These are phyloP conservation scores for Anneissia japonica DNA, from an alignment of 35 echinoderm and acorn worm species.

Conservation along the genomic window DNA sequence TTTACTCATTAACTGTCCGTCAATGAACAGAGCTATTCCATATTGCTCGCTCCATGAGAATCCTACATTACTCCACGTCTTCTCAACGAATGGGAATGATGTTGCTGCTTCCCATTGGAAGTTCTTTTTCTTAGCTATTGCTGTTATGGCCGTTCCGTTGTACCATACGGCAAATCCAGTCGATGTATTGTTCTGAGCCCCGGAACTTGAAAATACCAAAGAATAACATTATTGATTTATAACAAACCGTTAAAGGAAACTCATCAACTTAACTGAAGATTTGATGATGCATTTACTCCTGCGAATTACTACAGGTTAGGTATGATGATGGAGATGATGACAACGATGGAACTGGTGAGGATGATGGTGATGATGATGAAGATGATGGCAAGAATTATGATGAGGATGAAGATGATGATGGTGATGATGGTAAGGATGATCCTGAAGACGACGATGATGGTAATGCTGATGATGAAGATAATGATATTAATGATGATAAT, in stretches of 20 bases:
- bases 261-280: too few species aligned
- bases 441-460: not conserved
- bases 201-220: slow-evolving; percentile 44
- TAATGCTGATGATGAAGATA: too few species aligned
- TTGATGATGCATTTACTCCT: not conserved
- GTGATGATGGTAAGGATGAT: not conserved
- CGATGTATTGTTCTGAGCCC: slow-evolving; percentile 49
- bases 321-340: not conserved
- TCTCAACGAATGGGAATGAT: slow-evolving; percentile 20
- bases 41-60: slow-evolving; percentile 38
- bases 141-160: slow-evolving; percentile 37
- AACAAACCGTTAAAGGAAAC: too few species aligned
- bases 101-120: slow-evolving; percentile 18
- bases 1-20: slow-evolving; percentile 50
- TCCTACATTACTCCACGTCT: slow-evolving; percentile 65
- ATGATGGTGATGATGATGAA: not conserved
- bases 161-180: slow-evolving; percentile 62
- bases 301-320: not conserved
- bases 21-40: slow-evolving; percentile 53
- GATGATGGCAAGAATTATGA: too few species aligned
- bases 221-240: too few species aligned
- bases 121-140: slow-evolving; percentile 38
- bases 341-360: not conserved
- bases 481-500: not conserved
- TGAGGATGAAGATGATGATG: too few species aligned